Evolutionary conservation across 2,113 vertebrate genomes (phyloP), one percentile per base, ranked within the genome.

Genomic region (Ondatra zibethicus): DNA sequence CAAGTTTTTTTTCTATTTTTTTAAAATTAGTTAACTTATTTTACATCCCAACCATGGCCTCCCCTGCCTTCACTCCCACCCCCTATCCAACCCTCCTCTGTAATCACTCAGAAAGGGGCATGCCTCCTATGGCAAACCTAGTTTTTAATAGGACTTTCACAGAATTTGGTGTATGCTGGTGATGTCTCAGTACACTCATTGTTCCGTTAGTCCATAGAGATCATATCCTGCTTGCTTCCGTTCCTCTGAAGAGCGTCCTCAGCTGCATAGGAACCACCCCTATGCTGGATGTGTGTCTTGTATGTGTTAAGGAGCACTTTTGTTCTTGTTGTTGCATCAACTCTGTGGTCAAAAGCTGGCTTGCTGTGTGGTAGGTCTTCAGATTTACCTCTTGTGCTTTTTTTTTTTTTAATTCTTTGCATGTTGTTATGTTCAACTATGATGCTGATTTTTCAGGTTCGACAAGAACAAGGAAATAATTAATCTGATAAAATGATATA

Each of bases 381-480:
- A 31, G n/a, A 36, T 87, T 87, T 70, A 63, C 16, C 58, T 82
- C 27, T 81, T 73, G 61, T 7, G 19, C 17, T 72, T 75, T 52
- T 7, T 19, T 75, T 11, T 21, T 42, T 92, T 50, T 73, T 65
- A 85, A 75, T 73, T 85, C 55, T 80, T 86, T 72, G 42, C 66
- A 27, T 66, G 6, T 84, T 88, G 63, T 81, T 96, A 72, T 89
- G 63, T 89, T 91, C 16, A 89, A 68, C 8, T 31, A 68, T 33
- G 12, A 21, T 58, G 42, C 29, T 90, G 5, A 75, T 66, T 90
- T 96, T 96, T 88, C 5, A 93, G 16, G 42, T 50, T 84, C 70
- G 31, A 90, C 78, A 85, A 50, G 17, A 33, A 66, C 58, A 86
- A 47, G 66, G 39, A 95, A 73, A 66, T 80, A 52, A 66, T 63